Evolutionary conservation across 2,888 invertebrate species (phyloP), one percentile per base, ranked within the genome.

Genomic region (Patella caerulea): DNA sequence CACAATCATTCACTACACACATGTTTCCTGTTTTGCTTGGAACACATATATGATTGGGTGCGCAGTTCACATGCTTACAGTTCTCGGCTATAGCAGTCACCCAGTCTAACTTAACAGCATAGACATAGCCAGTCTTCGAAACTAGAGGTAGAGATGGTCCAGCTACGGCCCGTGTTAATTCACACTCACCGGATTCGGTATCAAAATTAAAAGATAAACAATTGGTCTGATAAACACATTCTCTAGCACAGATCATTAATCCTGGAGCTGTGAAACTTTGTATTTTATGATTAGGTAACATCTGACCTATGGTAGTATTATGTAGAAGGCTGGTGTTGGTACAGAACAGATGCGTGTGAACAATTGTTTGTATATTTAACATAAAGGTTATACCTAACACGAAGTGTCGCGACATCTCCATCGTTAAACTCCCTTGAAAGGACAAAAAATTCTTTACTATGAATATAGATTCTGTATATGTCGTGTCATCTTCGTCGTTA

Each of bases 201-300:
- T 59, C 19, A 19, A 12, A 59, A 59, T 59, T 59, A 59, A 59
- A 59, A 5, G 59, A 59, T 59, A 59, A 59, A 59, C 59, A 59
- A 7, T 59, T 59, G 0, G 59, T 59, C 19, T 59, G 59, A 59
- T 59, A 59, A 59, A 59, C 65, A 65, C 65, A 65, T 65, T 65
- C 65, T 65, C 24, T 65, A 65, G 19, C 65, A 65, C 65, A 65
- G n/a, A 9, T 65, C 65, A 65, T 65, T 19, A 65, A 29, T 29
- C 29, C 29, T 29, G 29, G 29, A 29, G 29, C 29, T 29, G 2
- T 29, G 29, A 29, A 29, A 29, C 29, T 29, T 29, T 29, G 29
- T 29, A 29, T 29, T 29, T 29, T 29, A 29, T 29, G 24, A 24
- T 24, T 24, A 1, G 24, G 24, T 24, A 29, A 29, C 29, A 29